Evolutionary conservation across 1,140 invertebrate species (phyloP), one percentile per base, ranked within the genome.

Genomic region (Drosophila tsacasi): DNA sequence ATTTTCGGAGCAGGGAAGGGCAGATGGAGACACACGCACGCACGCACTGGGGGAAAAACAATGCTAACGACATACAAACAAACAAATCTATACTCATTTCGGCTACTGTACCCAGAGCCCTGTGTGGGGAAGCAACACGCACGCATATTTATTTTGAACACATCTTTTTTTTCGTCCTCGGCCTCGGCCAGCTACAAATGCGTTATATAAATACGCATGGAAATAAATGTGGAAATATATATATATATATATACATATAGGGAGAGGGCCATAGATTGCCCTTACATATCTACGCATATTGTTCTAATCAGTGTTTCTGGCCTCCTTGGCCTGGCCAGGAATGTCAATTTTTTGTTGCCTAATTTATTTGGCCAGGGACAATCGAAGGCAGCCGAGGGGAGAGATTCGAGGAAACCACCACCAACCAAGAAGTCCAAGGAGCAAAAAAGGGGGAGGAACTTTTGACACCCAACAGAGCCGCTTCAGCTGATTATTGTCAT

Each of bases 121-220:
- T 55, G 76, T 69, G 65, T 89, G 83, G 66, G 84, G 75, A 89
- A 85, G 85, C 85, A 89, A 89, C 85, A 89, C 85, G 85, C 85
- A 89, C 85, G 85, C 85, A 89, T 89, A 89, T 89, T 89, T 89
- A 90, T 89, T 89, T 90, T 90, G 81, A 87, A 83, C 84, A 87
- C 85, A 90, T 90, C 78, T 89, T 79, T 79, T 71, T 39, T 57
- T 19, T 39, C 32, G 52, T 55, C 52, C 52, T 37, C 52, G 52
- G 13, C 30, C 30, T 50, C 69, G 63, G 42, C 55, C 74, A 55
- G 62, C 65, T 78, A 81, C 63, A 81, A 85, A 81, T 77, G 82
- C 62, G 61, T 63, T 82, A 82, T 82, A 82, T 82, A 81, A 81
- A 79, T 79, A 79, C 66, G 68, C 40, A 68, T 58, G 50, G 40